Base-by-base conservation (phyloP, 1,140 invertebrate species). In the Gryllus bimaculatus region DNA sequence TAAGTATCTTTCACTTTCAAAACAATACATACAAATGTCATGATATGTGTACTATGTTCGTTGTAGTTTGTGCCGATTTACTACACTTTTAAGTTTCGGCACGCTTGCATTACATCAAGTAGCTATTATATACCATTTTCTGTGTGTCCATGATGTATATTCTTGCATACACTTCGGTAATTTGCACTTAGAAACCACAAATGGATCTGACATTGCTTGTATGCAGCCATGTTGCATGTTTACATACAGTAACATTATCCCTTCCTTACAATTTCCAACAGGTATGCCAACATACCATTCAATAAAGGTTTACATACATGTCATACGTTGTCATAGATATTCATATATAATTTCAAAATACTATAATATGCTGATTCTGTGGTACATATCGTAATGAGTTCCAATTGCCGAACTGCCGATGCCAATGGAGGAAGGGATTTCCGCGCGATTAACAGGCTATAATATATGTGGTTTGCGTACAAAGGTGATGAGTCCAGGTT, bases 261-360 rank as follows among this genome's bases (percentile, higher is more conserved):
- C 54, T 66, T 66, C 54, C 54, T 66, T 66, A 66, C 54, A 66
- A 66, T 66, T 66, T 66, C 18, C 54, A 66, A 66, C 54, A 66
- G 54, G 54, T 66, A 66, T 66, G 54, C 54, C 54, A 66, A 66
- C 54, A 66, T 18, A 66, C 54, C 54, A 66, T 66, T 66, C 54
- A 66, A 66, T 66, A 66, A 66, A 66, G 54, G 54, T 66, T 66
- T 66, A 66, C 54, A 66, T 66, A 66, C 54, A 66, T 66, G 54
- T 66, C 54, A 66, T 66, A 66, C 54, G 54, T 66, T 66, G 54
- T 66, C 54, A 66, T 66, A 66, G 10, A 66, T 66, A 66, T 66
- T 10, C 54, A 66, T 66, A 66, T 66, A 18, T 66, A 13, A 18
- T 66, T 66, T 66, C 54, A 10, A 66, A 66, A 66, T 66, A 66